Evolutionary conservation across 2,113 vertebrate genomes (phyloP).

Genomic region (Ptilonorhynchus violaceus): DNA sequence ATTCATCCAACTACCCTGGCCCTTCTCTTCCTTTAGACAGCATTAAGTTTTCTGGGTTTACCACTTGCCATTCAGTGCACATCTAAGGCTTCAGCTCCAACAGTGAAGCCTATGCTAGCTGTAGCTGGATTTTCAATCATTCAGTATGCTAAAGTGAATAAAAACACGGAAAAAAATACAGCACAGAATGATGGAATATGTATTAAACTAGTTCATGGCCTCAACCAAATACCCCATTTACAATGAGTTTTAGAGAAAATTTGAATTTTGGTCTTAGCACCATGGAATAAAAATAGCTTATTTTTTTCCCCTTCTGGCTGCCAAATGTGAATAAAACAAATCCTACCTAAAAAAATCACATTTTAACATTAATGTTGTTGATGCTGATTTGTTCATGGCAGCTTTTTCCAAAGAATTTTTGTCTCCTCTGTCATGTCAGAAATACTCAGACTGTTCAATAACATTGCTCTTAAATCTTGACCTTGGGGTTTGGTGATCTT

Average conservation of each 20-base stretch:
- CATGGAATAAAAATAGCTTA: conserved; percentile 1
- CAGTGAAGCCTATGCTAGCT: conserved; percentile 2
- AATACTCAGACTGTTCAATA: neutral
- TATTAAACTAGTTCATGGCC: conserved; percentile 12
- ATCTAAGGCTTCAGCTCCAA: conserved; percentile 39
- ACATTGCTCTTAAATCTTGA: neutral
- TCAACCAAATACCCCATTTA: conserved; percentile 37
- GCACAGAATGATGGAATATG: neutral
- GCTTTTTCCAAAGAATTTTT: neutral
- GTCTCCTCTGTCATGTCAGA: neutral
- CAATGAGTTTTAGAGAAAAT: conserved; percentile 42
- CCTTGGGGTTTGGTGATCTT: neutral
- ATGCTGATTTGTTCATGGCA: neutral
- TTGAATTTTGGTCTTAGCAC: conserved; percentile 28
- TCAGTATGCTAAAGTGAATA: conserved; percentile 3
- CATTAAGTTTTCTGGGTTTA: conserved; percentile 29
- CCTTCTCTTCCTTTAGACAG: conserved; percentile 1
- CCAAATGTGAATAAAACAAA: conserved; percentile 30
- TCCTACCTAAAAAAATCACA: neutral
- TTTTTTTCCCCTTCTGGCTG: neutral
- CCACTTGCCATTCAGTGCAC: conserved; percentile 49
- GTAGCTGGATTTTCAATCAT: conserved; percentile 60
- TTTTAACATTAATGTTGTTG: neutral
- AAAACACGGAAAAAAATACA: conserved; percentile 29
- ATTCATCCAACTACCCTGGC: conserved; percentile 21